Evolutionary conservation across 2,797 vertebrate species (phyloP).

Genomic region (Macropus fuliginosus): DNA sequence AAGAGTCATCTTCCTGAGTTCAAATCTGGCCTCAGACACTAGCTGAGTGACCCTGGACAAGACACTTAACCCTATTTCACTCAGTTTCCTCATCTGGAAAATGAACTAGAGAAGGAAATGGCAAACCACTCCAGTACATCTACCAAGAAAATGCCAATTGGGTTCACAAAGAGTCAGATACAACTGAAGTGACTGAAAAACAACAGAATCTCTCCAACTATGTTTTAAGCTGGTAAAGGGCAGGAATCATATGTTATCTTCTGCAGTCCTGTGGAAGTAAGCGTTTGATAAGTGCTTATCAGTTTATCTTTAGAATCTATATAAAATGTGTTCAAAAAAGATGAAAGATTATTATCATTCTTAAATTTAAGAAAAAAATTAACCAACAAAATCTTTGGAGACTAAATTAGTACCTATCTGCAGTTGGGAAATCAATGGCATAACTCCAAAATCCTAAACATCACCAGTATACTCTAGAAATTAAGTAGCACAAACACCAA

Average conservation of each 20-base stretch:
- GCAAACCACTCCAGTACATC: not conserved
- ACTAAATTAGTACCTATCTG: not conserved
- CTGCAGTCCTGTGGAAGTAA: not conserved
- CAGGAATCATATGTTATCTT: not conserved
- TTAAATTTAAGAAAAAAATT: not conserved
- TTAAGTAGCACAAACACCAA: not conserved
- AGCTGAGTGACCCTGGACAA: not conserved
- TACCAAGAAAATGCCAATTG: not conserved
- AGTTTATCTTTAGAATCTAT: not conserved
- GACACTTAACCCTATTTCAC: not conserved
- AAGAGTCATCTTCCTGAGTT: not conserved
- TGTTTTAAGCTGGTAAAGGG: not conserved
- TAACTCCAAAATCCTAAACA: not conserved
- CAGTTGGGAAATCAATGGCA: not conserved
- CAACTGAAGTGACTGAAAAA: not conserved
- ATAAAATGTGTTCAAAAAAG: constrained; percentile 12
- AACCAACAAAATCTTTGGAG: not conserved
- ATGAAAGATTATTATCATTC: not conserved
- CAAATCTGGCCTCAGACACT: not conserved
- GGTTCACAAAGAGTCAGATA: not conserved
- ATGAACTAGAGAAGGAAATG: not conserved
- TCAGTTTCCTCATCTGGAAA: not conserved
- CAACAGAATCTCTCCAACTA: not conserved
- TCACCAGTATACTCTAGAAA: not conserved
- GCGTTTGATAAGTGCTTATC: not conserved